phyloP scores from a whole-genome alignment of 2,113 vertebrate genomes.

The Paralichthys olivaceus region DNA sequence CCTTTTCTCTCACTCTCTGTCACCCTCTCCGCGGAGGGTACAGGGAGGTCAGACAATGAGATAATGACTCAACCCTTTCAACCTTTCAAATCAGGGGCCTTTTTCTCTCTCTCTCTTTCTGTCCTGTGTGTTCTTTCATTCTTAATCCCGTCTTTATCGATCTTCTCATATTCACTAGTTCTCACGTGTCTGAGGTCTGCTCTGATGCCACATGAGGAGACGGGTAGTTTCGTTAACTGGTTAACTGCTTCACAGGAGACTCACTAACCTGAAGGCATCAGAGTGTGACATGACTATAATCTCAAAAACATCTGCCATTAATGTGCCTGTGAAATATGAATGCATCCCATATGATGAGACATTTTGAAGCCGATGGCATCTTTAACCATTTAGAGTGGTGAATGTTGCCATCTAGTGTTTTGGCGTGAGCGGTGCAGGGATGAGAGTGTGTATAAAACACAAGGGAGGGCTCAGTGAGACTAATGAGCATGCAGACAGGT shows the following conservation, averaged over 20 bases:
- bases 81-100: conserved; percentile 74
- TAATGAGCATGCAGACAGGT: conserved; percentile 89
- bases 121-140: conserved; percentile 67
- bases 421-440: not conserved
- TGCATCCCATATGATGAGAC: conserved; percentile 1
- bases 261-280: not conserved
- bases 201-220: conserved; percentile 27
- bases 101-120: conserved; percentile 46
- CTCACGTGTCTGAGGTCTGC: conserved; percentile 59
- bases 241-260: conserved; percentile 28
- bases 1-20: conserved; percentile 64
- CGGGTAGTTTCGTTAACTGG: conserved; percentile 25
- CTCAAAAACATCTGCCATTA: conserved; percentile 29
- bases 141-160: conserved; percentile 76
- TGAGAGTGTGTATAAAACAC: conserved; percentile 38
- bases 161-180: conserved; percentile 76
- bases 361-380: not conserved
- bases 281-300: not conserved
- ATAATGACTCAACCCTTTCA: conserved; percentile 79
- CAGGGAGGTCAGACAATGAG: conserved; percentile 78
- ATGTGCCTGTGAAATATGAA: conserved; percentile 41
- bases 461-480: conserved; percentile 75
- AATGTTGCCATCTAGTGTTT: conserved; percentile 86
- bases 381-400: conserved; percentile 69
- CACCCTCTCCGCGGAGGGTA: conserved; percentile 72